phyloP scores from a whole-genome alignment of 2,113 vertebrate genomes.

The Patagioenas fasciata region DNA sequence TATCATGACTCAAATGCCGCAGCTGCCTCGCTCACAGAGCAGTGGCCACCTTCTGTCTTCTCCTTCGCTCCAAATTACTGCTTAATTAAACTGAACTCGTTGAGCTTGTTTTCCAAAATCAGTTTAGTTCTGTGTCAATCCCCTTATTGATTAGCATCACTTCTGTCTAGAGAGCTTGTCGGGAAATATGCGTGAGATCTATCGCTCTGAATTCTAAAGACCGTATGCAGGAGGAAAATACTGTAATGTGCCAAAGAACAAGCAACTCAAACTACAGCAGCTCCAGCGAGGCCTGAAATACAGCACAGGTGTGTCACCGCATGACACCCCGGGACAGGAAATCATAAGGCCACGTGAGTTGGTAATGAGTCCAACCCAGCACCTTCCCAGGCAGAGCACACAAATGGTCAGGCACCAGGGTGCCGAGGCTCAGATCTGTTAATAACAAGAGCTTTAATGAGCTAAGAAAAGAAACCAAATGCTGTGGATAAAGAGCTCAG shows the following conservation, averaged over 20 bases:
- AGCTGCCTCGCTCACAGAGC: not conserved
- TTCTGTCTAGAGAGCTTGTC: not conserved
- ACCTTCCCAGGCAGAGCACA: not conserved
- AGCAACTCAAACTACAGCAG: not conserved
- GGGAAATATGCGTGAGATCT: fast-evolving
- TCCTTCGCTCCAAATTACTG: conserved; percentile 23
- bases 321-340: conserved; percentile 21
- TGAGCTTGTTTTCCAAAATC: not conserved
- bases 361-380: not conserved
- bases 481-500: not conserved
- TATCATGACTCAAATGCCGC: fast-evolving
- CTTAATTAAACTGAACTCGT: conserved; percentile 14
- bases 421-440: not conserved
- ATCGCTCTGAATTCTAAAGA: not conserved
- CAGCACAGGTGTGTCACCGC: conserved; percentile 5
- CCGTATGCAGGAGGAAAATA: not conserved
- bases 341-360: not conserved
- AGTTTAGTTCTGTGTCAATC: not conserved
- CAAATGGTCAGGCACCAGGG: conserved; percentile 46
- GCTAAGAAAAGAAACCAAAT: not conserved
- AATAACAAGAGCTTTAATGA: not conserved
- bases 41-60: conserved; percentile 1
- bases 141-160: not conserved
- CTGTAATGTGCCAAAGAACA: not conserved
- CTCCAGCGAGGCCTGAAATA: not conserved